Evolutionary conservation across 2,113 vertebrate species (phyloP), one percentile per base, ranked within the genome.

Genomic region (Mustela nigripes): DNA sequence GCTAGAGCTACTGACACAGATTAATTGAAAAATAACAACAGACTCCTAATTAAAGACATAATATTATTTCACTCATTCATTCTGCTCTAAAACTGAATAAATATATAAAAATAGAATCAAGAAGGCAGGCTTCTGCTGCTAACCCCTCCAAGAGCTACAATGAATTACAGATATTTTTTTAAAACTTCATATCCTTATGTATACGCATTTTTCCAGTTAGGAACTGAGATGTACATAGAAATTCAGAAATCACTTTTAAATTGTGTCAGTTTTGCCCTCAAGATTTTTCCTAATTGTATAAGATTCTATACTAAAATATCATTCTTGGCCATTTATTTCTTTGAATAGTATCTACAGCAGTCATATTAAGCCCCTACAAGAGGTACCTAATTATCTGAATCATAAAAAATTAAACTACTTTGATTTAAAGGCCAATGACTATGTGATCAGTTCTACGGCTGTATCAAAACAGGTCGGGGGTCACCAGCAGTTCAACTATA

Each of bases 11-110:
- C 96, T 93, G 98, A 98, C 98, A 97, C 91, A 97, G 98, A 99
- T 98, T 97, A 96, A 97, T 97, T 94, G 82, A 97, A 98, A 98
- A 98, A 97, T 97, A 98, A 91, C 93, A 97, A 96, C 69, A 73
- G 97, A 98, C 98, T 98, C 95, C 97, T 93, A 97, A 98, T 95
- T 94, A 98, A 98, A 98, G 97, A 94, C 81, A 60, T 63, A 88
- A 97, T 95, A 98, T 97, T 96, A 93, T 97, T 98, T 98, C 93
- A 96, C 63, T 98, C 95, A 67, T 89, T 98, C 93, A 87, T n/a
- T 96, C 80, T 67, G 82, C 79, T 97, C 58, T 78, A 71, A 74
- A 87, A 83, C 53, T 48, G 82, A 91, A 86, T 19, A 28, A 81
- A 42, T 67, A 60, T 28, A 90, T 71, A 95, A 65, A 84, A 96